These are phyloP conservation scores for Ataeniobius toweri DNA, from an alignment of 2,797 vertebrate genomes.

Conservation along the genomic window DNA sequence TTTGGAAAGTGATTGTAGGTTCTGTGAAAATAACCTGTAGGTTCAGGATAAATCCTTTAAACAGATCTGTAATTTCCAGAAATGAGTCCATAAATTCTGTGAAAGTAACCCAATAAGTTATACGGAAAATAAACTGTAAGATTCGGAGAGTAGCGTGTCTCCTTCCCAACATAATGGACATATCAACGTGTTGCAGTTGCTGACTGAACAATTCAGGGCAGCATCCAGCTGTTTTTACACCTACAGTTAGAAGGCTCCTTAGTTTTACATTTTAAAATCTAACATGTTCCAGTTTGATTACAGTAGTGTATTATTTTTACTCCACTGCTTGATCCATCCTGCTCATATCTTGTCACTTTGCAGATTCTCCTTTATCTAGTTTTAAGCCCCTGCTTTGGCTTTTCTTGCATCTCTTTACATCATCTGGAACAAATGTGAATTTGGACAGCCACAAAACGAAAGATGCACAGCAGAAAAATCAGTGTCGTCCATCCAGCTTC, in stretches of 20 bases:
- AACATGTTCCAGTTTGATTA: slow-evolving; percentile 2
- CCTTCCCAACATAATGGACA: too few relatives aligned
- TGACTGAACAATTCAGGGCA: too few relatives aligned
- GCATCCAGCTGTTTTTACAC: too few relatives aligned
- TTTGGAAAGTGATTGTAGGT: neutral
- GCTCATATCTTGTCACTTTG: slow-evolving; percentile 31
- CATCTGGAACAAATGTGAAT: slow-evolving; percentile 48
- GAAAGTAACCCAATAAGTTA: too few relatives aligned
- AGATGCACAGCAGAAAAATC: neutral
- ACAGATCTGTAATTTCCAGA: too few relatives aligned
- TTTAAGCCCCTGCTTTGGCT: slow-evolving; percentile 47
- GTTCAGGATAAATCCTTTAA: neutral
- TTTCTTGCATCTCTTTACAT: slow-evolving; percentile 13
- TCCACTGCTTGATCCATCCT: slow-evolving; percentile 7
- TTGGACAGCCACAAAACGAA: slow-evolving; percentile 31
- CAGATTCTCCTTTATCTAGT: slow-evolving; percentile 30
- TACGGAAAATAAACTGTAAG: too few relatives aligned
- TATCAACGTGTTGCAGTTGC: too few relatives aligned
- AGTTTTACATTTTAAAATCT: neutral
- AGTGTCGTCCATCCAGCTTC: neutral
- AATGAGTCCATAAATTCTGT: too few relatives aligned
- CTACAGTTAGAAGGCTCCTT: neutral
- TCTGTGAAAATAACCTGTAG: neutral
- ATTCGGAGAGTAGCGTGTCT: too few relatives aligned
- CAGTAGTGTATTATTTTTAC: slow-evolving; percentile 6